Conservation (phyloP, 2,888 invertebrate genomes). For the Adelognathus sp. region DNA sequence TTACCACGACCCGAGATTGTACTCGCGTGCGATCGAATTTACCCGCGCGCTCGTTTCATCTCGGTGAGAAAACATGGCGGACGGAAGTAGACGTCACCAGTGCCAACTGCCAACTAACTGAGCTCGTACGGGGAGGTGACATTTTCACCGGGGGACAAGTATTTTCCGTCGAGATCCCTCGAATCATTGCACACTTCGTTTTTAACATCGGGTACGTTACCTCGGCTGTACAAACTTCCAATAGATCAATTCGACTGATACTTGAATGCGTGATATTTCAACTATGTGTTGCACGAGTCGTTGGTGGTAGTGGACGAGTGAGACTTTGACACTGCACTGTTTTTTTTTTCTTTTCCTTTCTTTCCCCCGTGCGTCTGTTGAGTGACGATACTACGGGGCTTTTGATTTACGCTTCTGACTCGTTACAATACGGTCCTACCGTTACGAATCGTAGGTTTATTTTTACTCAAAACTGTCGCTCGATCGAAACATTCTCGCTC, state of each 20-base stretch:
- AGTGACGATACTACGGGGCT: neutral
- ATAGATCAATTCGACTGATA: constrained; percentile 30
- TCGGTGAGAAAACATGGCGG: constrained; percentile 69
- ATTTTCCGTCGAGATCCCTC: constrained; percentile 67
- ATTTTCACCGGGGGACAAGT: constrained; percentile 70
- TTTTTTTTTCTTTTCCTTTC: neutral
- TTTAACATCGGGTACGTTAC: constrained; percentile 70
- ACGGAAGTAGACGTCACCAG: constrained; percentile 80
- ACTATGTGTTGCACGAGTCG: neutral
- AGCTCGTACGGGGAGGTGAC: constrained; percentile 68
- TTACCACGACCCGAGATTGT: too few relatives aligned
- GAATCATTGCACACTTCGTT: constrained; percentile 59
- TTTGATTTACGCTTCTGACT: neutral
- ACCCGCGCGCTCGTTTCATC: neutral
- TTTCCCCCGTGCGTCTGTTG: neutral
- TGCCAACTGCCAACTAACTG: constrained; percentile 77
- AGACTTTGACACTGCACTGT: neutral
- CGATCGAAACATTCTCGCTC: neutral
- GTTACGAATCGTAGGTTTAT: neutral
- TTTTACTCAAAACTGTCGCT: neutral
- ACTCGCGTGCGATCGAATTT: neutral
- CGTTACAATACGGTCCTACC: neutral
- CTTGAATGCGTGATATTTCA: neutral
- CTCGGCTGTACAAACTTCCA: constrained; percentile 18
- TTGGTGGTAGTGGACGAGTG: neutral